Conservation (phyloP, 2,888 invertebrate species). For the Meiosimyza platycephala region DNA sequence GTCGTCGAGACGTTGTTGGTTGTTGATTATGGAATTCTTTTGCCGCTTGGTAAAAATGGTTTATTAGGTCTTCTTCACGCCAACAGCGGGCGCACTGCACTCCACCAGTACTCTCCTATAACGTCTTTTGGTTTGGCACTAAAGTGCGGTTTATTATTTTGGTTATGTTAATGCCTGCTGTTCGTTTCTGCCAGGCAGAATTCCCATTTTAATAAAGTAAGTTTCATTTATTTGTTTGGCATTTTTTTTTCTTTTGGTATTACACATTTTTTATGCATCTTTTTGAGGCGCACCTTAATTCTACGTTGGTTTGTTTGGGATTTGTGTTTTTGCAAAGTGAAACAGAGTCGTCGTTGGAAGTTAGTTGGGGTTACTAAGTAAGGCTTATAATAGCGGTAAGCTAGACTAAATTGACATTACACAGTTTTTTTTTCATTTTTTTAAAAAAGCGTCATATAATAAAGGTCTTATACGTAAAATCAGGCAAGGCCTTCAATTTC, state of each 20-base stretch:
- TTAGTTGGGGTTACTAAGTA: too few species aligned
- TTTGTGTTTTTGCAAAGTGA: slow-evolving; percentile 13
- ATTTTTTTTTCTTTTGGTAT: too few species aligned
- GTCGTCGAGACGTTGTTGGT: neutral
- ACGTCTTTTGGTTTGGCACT: neutral
- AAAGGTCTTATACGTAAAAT: too few species aligned
- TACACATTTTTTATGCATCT: neutral
- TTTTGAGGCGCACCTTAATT: slow-evolving; percentile 18
- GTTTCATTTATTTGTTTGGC: neutral
- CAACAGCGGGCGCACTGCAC: neutral
- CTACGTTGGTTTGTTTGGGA: slow-evolving; percentile 1
- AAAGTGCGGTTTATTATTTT: slow-evolving; percentile 1
- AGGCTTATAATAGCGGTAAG: too few species aligned
- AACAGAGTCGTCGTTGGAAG: slow-evolving; percentile 1
- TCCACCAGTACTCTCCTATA: neutral
- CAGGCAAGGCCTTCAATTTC: too few species aligned
- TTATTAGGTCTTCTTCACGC: neutral
- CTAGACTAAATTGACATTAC: too few species aligned
- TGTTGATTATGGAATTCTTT: neutral
- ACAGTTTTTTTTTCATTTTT: too few species aligned
- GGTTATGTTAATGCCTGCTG: slow-evolving; percentile 11
- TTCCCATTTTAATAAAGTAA: slow-evolving; percentile 26
- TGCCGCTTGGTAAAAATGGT: neutral
- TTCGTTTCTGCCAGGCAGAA: neutral
- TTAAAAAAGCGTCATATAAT: too few species aligned